Evolutionary conservation across 53 echinoderm and acorn worm species (phyloP), one percentile per base, ranked within the genome.

Genomic region (Holothuria scabra): DNA sequence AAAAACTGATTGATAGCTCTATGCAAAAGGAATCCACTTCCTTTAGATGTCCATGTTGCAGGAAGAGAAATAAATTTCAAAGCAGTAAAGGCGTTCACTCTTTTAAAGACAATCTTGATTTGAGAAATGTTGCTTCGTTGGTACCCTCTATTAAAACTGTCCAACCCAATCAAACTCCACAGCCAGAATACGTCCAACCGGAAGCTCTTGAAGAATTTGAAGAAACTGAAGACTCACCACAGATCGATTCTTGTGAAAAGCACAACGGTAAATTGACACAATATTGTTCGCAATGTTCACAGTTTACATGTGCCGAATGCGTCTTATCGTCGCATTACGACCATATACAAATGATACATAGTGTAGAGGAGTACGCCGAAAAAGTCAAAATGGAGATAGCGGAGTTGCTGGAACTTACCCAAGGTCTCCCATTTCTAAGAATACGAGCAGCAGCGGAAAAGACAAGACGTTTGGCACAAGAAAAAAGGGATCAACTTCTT

Each of bases 81-180:
- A 25, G 55, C 30, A 30, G 28, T 31, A 76, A 76, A 29, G 76
- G 76, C 3, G 76, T 76, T 19, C 28, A 76, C 76, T 76, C 76
- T 57, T 76, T 76, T 29, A 76, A 76, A 31, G 52, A 76, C 52
- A 76, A 76, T 8, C 28, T 76, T 12, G 76, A 76, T 30, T 49
- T 76, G 19, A 56, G 76, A 30, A 76, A 76, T 57, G 76, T 76
- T 20, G 56, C 76, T 25, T 31, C 29, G n/a, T 28, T 57, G 76
- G 76, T 76, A 58, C 67, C 67, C 19, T 33, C 28, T 1, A 12
- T 46, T 20, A 12, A 44, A 46, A 11, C 56, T 29, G 11, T 4
- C 9, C 57, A 28, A 9, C 25, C 12, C 12, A 58, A 55, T 18
- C 33, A 32, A 9, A 13, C 28, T 56, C 28, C 57, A 14, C 56